Evolutionary conservation across 2,888 invertebrate species (phyloP).

Genomic region (Diarsia dahlii): DNA sequence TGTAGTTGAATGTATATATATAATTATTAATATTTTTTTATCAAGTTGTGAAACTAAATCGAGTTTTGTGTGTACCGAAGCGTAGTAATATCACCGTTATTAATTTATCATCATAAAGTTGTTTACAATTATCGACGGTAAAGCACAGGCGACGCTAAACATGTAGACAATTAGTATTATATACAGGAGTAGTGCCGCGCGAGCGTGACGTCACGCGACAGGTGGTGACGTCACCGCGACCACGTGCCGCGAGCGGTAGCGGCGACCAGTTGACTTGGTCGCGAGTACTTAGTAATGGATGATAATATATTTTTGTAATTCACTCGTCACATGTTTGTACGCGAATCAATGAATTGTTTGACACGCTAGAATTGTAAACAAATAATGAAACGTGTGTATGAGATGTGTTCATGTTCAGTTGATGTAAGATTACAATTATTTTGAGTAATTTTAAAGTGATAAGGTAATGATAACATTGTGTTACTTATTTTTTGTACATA

Average conservation of each 20-base stretch:
- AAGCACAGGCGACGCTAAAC: conserved; percentile 8
- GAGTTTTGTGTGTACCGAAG: conserved; percentile 22
- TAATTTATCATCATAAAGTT: conserved; percentile 17
- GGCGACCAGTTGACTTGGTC: background rate
- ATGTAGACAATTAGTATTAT: conserved; percentile 23
- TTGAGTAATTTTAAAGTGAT: conserved; percentile 51
- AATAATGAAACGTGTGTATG: conserved; percentile 45
- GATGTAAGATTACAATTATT: conserved; percentile 44
- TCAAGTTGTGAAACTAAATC: conserved; percentile 44
- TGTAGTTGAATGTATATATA: conserved; percentile 50
- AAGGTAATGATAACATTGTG: conserved; percentile 57
- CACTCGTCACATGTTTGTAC: conserved; percentile 33
- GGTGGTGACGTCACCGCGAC: background rate
- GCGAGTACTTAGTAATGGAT: conserved; percentile 52
- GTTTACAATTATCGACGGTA: background rate
- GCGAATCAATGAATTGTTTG: conserved; percentile 30
- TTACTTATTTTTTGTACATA: conserved; percentile 74
- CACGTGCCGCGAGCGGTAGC: background rate
- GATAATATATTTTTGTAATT: conserved; percentile 59
- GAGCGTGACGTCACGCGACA: background rate
- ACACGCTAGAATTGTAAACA: conserved; percentile 31
- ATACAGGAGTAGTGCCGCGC: background rate
- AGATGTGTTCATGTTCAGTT: conserved; percentile 53
- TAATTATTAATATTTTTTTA: conserved; percentile 50
- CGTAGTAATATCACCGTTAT: conserved; percentile 11